Percentiles rank a stretch among this genome's conserved stretches.
phyloP scores from a whole-genome alignment of 2,113 vertebrate genomes.

The Oplegnathus fasciatus region DNA sequence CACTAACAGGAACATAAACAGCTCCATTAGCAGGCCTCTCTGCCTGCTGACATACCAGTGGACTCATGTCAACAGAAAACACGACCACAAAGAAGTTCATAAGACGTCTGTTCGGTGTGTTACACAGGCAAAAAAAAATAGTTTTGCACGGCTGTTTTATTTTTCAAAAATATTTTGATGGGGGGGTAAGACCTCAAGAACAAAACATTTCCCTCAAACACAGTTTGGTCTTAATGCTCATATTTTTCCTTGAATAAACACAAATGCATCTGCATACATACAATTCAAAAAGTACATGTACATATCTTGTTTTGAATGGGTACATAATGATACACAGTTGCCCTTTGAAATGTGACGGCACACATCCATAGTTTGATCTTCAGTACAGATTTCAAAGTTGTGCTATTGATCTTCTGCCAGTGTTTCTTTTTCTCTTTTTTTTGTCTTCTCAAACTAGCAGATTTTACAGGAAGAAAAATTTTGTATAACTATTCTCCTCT shows the following conservation, averaged over 20 bases:
- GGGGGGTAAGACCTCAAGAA: slow-evolving; percentile 71
- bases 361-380: slow-evolving; percentile 73
- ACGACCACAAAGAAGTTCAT: slow-evolving; percentile 21
- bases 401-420: slow-evolving; percentile 73
- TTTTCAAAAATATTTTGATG: slow-evolving; percentile 80
- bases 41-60: slow-evolving; percentile 21
- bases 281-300: slow-evolving; percentile 80
- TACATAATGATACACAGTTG: slow-evolving; percentile 81
- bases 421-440: slow-evolving; percentile 59
- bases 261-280: slow-evolving; percentile 83
- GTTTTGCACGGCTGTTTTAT: slow-evolving; percentile 80
- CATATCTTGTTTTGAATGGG: slow-evolving; percentile 75
- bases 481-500: slow-evolving; percentile 67
- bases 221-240: slow-evolving; percentile 72
- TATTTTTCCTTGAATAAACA: slow-evolving; percentile 77
- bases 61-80: neutral
- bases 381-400: slow-evolving; percentile 75
- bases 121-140: neutral
- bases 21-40: slow-evolving; percentile 21
- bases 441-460: slow-evolving; percentile 61
- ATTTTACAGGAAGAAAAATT: slow-evolving; percentile 64
- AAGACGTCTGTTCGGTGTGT: slow-evolving; percentile 10
- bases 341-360: slow-evolving; percentile 77
- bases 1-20: slow-evolving; percentile 33
- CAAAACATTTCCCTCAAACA: slow-evolving; percentile 79